These are phyloP conservation scores for Holacanthella duospinosa DNA, from an alignment of 2,888 invertebrate species.

Conservation along the genomic window DNA sequence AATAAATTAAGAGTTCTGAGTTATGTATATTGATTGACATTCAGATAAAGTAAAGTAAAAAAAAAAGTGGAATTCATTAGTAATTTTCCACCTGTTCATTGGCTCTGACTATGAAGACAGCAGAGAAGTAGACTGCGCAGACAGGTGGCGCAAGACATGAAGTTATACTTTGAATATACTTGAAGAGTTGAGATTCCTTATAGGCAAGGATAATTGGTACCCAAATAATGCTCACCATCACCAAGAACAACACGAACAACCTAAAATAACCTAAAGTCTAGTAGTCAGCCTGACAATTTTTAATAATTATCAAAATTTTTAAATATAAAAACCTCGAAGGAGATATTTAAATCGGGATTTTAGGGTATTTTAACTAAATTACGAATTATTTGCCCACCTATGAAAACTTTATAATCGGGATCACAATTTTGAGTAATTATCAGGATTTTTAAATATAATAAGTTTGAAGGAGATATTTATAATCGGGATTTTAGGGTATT, in stretches of 20 bases:
- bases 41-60: conserved; percentile 1
- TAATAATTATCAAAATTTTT: background rate
- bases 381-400: background rate
- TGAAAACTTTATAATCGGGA: background rate
- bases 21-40: too few relatives aligned
- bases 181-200: conserved; percentile 46
- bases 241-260: conserved; percentile 36
- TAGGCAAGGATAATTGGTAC: conserved; percentile 47
- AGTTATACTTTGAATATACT: conserved; percentile 48
- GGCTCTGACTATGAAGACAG: conserved; percentile 44
- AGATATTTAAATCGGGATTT: background rate
- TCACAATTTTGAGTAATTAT: too few relatives aligned
- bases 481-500: too few relatives aligned
- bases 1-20: too few relatives aligned
- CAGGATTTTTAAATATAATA: too few relatives aligned
- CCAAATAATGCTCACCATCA: conserved; percentile 40
- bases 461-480: too few relatives aligned
- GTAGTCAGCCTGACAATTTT: too few relatives aligned
- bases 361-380: too few relatives aligned
- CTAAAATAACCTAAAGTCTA: too few relatives aligned
- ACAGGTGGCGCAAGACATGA: conserved; percentile 48
- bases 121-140: conserved; percentile 47
- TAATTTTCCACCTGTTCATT: conserved; percentile 44
- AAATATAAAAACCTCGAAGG: background rate
- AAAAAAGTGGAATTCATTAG: background rate